phyloP scores from a whole-genome alignment of 2,797 vertebrate species.

The Valencia hispanica region DNA sequence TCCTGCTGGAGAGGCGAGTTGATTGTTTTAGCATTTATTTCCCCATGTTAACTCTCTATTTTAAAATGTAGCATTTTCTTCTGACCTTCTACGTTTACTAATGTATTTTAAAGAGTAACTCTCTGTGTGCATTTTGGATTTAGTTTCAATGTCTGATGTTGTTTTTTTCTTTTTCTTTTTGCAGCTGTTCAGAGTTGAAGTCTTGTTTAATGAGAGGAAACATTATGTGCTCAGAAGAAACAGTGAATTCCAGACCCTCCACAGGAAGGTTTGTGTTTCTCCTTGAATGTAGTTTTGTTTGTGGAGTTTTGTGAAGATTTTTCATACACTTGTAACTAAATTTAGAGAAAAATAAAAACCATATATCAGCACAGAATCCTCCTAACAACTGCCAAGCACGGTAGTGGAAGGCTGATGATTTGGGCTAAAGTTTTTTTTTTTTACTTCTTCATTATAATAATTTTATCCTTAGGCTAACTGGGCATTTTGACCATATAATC shows the following conservation, averaged over 20 bases:
- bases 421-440: no score
- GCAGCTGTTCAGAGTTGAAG: conserved; percentile 91
- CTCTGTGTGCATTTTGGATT: background rate
- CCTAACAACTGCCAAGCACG: no score
- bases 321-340: no score
- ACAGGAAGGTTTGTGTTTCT: conserved; percentile 85
- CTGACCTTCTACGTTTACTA: background rate
- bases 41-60: background rate
- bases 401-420: no score
- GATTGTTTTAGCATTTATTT: background rate
- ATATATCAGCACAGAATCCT: no score
- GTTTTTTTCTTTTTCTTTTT: conserved; percentile 18
- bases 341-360: no score
- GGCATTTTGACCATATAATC: no score
- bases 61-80: background rate
- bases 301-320: no score
- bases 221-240: conserved; percentile 87
- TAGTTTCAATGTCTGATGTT: background rate
- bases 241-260: conserved; percentile 92
- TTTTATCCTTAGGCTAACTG: no score
- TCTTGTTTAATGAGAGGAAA: conserved; percentile 90
- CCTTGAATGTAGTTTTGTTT: no score
- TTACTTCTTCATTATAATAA: no score
- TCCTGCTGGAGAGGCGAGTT: background rate
- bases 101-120: background rate